Evolutionary conservation across 2,888 invertebrate species (phyloP), one percentile per base, ranked within the genome.

Genomic region (Cerastis rubricosa): DNA sequence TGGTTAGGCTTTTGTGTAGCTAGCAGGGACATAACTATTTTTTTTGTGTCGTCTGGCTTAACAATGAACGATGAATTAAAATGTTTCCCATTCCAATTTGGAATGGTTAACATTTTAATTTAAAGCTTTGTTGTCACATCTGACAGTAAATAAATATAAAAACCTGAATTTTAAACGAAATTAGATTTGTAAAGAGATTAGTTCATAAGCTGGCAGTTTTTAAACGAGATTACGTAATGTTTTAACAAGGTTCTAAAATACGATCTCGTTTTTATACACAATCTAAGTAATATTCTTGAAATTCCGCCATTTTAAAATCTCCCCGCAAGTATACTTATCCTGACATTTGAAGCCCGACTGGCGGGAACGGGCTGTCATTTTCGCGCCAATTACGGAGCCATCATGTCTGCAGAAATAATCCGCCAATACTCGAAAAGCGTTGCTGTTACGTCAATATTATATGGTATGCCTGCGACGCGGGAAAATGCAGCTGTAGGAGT

Each of bases 341-440:
- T 71, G 85, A 71, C 68, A 40, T 76, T 76, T 76, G 76, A 76
- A 61, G 63, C 40, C 19, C 49, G 61, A 66, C 63, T 81, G 68
- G 49, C 19, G 67, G 35, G 64, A 80, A 69, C 63, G 22, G 22
- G 71, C 83, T 82, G 86, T 83, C 74, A 85, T 78, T 74, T 76
- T 78, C 64, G 70, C 64, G 66, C 78, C 83, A 85, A 84, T 84
- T 84, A 84, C 66, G 65, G 71, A 77, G 82, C 71, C 74, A 78
- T 75, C 85, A 81, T 63, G 69, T 74, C 74, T 67, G 72, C 63
- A 72, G 71, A 66, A 81, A 72, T 85, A 84, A 82, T 84, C 83
- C 71, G 66, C 74, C 73, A 69, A 66, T 72, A 69, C 71, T 29
- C 17, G 43, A 66, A 51, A n/a, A 74, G 71, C 49, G 35, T 51